Percentiles rank a stretch among this genome's conserved stretches.
Conservation (phyloP, 1,140 invertebrate species). For the Diabrotica virgifera region DNA sequence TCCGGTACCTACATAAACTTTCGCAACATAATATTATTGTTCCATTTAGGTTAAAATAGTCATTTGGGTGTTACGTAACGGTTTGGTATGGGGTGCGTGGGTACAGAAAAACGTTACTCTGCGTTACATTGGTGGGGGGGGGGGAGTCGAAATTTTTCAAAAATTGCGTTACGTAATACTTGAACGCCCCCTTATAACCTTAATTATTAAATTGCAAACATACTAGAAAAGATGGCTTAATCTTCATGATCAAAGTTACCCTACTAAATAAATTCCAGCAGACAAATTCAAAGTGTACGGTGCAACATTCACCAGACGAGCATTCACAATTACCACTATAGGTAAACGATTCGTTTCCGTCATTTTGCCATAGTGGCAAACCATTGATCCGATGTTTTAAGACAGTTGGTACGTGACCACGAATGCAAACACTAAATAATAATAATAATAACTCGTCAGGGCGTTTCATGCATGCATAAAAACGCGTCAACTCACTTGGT, state of each 20-base stretch:
- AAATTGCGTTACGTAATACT: too few species aligned
- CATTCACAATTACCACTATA: slow-evolving; percentile 15
- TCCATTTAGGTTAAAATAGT: too few species aligned
- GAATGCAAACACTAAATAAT: slow-evolving; percentile 28
- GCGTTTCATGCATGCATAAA: slow-evolving; percentile 25
- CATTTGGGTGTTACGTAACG: too few species aligned
- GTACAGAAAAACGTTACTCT: too few species aligned
- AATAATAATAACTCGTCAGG: slow-evolving; percentile 24
- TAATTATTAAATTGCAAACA: too few species aligned
- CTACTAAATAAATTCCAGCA: slow-evolving; percentile 10
- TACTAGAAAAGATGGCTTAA: too few species aligned
- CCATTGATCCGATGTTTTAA: slow-evolving; percentile 21
- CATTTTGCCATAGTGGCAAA: slow-evolving; percentile 22
- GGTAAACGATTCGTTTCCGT: slow-evolving; percentile 27
- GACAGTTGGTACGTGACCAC: slow-evolving; percentile 27
- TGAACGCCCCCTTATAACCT: too few species aligned
- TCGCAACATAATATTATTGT: too few species aligned
- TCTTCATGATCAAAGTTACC: slow-evolving; percentile 1
- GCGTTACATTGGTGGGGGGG: too few species aligned
- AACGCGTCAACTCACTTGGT: slow-evolving; percentile 22
- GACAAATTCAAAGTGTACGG: slow-evolving; percentile 7
- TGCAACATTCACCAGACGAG: slow-evolving; percentile 10
- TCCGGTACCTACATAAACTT: too few species aligned
- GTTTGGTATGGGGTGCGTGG: too few species aligned
- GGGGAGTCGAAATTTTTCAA: too few species aligned